Conservation (phyloP, 2,797 vertebrate species). For the Dicrostonyx torquatus region DNA sequence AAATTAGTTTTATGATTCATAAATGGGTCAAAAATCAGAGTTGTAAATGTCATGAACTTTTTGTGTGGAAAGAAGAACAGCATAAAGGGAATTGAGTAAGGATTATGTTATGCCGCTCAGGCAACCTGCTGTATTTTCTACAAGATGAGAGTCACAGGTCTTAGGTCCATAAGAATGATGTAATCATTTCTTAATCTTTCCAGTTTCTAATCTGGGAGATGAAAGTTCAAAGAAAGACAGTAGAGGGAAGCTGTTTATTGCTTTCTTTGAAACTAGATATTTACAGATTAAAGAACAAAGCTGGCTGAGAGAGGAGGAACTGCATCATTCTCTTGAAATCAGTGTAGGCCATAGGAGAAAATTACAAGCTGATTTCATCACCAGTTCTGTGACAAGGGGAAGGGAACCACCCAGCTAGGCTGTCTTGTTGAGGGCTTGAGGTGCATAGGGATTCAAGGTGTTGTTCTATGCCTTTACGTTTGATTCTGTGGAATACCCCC, state of each 20-base stretch:
- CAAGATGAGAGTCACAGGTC: neutral
- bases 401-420: neutral
- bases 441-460: neutral
- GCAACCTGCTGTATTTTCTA: neutral
- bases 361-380: neutral
- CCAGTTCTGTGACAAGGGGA: neutral
- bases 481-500: neutral
- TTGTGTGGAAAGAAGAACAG: conserved; percentile 13
- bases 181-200: conserved; percentile 36
- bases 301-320: neutral
- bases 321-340: neutral
- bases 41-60: conserved; percentile 8
- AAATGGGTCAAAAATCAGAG: conserved; percentile 15
- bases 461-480: neutral
- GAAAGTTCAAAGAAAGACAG: conserved; percentile 56
- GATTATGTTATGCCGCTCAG: neutral
- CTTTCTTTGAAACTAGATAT: conserved; percentile 54
- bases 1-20: conserved; percentile 30
- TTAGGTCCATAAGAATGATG: conserved; percentile 11
- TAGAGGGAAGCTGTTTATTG: neutral
- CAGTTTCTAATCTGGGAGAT: conserved; percentile 52
- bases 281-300: neutral
- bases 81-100: neutral
- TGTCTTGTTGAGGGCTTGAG: neutral
- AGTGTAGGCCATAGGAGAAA: neutral